Evolutionary conservation across 2,113 vertebrate genomes (phyloP).

Genomic region (Gallinago paraguaiae): DNA sequence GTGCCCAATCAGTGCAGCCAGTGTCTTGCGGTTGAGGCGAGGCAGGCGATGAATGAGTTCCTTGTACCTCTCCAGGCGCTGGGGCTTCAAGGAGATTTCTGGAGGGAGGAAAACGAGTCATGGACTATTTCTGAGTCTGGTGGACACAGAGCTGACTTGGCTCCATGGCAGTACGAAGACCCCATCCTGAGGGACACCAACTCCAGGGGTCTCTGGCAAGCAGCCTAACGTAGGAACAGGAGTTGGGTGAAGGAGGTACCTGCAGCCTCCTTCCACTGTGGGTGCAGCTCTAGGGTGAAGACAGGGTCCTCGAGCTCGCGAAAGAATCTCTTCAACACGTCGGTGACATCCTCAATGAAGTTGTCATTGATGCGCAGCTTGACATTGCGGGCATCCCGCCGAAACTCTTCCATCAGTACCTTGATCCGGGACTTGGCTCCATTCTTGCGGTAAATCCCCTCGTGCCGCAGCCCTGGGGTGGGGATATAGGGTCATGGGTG

Average conservation of each 20-base stretch:
- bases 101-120: neutral
- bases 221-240: neutral
- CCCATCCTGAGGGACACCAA: accelerated
- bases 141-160: neutral
- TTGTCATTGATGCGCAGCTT: slow-evolving; percentile 93
- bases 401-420: slow-evolving; percentile 93
- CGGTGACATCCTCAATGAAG: slow-evolving; percentile 96
- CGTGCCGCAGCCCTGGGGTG: slow-evolving; percentile 86
- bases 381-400: slow-evolving; percentile 91
- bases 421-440: slow-evolving; percentile 94
- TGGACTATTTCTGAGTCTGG: neutral
- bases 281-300: slow-evolving; percentile 89
- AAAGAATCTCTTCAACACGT: slow-evolving; percentile 97
- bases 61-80: slow-evolving; percentile 89
- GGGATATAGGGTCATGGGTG: neutral
- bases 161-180: neutral
- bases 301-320: slow-evolving; percentile 92
- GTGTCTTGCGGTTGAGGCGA: slow-evolving; percentile 88
- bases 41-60: slow-evolving; percentile 90
- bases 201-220: neutral
- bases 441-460: slow-evolving; percentile 96
- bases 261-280: slow-evolving; percentile 90
- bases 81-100: slow-evolving; percentile 82
- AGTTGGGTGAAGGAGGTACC: slow-evolving; percentile 69
- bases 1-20: slow-evolving; percentile 91